Base-by-base conservation (phyloP, 2,888 invertebrate genomes). In the Tethea ocularis region DNA sequence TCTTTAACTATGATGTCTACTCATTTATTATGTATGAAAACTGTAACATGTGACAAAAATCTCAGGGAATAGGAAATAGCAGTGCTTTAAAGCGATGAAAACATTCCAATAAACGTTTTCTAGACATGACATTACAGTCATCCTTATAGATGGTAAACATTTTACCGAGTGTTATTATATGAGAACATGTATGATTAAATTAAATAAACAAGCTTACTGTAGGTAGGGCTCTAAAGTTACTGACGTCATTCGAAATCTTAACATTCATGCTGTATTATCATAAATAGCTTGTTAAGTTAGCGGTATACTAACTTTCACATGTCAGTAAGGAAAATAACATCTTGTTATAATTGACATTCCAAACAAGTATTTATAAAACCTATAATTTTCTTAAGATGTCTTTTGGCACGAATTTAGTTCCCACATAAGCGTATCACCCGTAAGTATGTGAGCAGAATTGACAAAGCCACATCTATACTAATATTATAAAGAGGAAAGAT, bases 251-350 rank as follows among this genome's bases (percentile, higher is more conserved):
- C 33, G 11, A 20, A 17, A 36, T 54, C 53, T 33, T 54, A 22
- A 20, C 22, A 53, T 29, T 11, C 54, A 54, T 54, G 33, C 54
- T 20, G 20, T 29, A 53, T 53, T 8, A 56, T 56, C 20, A 54
- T 53, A 13, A 20, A n/a, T 8, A 55, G 22, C 33, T 26, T 23
- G 29, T 53, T 53, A 53, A 20, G n/a, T n/a, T 24, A n/a, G 20
- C 46, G 46, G 46, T 20, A 46, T 20, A 20, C 46, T 20, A 10
- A 17, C 46, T 46, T 46, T 46, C 20, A 17, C 46, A 46, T n/a
- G 46, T 46, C 4, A 2, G 5, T 20, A 46, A 46, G 46, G 46
- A 46, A 20, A 20, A 46, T 46, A 46, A 3, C 7, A 13, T 10
- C 29, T 10, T 29, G 10, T 29, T 41, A 36, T 3, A 36, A 36